Base-by-base conservation (phyloP, 2,113 vertebrate genomes). In the Terrapene triunguis region DNA sequence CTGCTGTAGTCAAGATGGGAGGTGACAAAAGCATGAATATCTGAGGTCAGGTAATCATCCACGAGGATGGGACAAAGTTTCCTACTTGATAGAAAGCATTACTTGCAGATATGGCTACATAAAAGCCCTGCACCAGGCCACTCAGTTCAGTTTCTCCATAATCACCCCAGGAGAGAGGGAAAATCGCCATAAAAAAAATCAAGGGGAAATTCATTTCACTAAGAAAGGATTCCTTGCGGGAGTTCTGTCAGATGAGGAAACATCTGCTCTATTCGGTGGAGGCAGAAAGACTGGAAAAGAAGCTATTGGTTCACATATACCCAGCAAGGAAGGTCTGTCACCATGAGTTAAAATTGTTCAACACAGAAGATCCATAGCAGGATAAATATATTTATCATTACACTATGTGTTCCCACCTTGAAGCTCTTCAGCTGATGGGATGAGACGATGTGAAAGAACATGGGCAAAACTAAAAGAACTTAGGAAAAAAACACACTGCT, bases 341-440 rank as follows among this genome's bases (percentile, higher is more conserved):
- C 78, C 78, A 92, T 59, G 82, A 93, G 82, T 94, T 93, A 87
- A 29, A 95, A 85, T 85, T 76, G 62, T 96, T 80, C 89, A 96
- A 90, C 96, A 51, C 50, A 94, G 84, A 32, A 92, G 69, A 82
- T 76, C 89, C 1, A 1, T n/a, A 93, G 92, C 87, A 94, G 95
- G 87, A 80, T 80, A 2, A 85, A 76, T 8, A 90, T 25, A 91
- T 9, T 84, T 87, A 80, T 25, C n/a, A 85, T 47, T 81, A 54
- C 87, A 90, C 78, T 76, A 76, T 92, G 92, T 24, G 3, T 13
- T 81, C 57, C 92, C 83, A 78, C 90, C 89, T 90, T 84, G 59
- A 87, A 54, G 53, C 53, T 83, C 93, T 85, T 42, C 3, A 74
- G 38, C 53, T 54, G 7, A 22, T 54, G 53, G 53, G 53, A 54